Conservation (phyloP, 2,113 vertebrate species). For the Tretioscincus oriximinensis region DNA sequence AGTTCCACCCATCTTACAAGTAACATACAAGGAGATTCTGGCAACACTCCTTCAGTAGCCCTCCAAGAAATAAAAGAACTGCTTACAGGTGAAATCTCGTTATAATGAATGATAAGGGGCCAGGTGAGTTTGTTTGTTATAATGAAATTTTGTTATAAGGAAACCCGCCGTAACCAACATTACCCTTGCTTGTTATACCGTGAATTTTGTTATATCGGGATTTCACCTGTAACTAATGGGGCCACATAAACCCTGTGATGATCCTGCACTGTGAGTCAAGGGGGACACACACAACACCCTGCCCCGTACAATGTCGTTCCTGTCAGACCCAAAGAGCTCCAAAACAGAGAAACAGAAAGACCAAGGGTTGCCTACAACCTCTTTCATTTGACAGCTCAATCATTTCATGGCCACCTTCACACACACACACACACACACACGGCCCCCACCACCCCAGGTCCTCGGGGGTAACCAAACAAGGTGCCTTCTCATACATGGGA, state of each 20-base stretch:
- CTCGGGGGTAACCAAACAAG: conserved; percentile 19
- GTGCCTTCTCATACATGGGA: conserved; percentile 77
- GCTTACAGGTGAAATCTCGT: no score
- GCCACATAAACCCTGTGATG: neutral
- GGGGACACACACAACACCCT: no score
- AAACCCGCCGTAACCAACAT: no score
- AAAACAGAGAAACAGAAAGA: neutral
- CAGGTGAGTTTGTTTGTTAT: no score
- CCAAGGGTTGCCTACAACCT: neutral
- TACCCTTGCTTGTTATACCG: no score
- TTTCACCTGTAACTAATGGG: no score
- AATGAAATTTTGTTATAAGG: no score
- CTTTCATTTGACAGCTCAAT: conserved; percentile 17
- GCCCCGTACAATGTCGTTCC: neutral
- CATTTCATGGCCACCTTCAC: neutral
- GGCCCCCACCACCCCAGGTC: neutral
- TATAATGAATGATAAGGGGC: no score
- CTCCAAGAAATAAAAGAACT: neutral
- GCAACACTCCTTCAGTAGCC: neutral
- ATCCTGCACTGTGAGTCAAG: neutral
- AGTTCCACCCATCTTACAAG: no score
- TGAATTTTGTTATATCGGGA: no score
- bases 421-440: no score
- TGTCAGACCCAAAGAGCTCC: neutral
- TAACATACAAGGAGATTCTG: neutral